Evolutionary conservation across 2,113 vertebrate genomes (phyloP).

Genomic region (Sphyrna mokarran): DNA sequence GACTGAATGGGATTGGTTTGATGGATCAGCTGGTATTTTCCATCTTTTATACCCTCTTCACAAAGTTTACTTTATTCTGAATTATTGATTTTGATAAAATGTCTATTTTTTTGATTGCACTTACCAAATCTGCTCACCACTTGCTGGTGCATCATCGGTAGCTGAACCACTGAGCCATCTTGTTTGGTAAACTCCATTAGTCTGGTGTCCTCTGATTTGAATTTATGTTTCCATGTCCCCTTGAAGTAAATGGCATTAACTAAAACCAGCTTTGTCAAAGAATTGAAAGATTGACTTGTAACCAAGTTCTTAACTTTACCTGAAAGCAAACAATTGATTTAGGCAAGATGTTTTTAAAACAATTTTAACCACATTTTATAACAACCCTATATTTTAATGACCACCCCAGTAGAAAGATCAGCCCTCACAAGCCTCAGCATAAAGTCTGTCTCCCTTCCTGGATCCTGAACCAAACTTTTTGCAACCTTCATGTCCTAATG

Average conservation of each 20-base stretch:
- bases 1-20: not conserved
- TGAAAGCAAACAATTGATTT: conserved; percentile 21
- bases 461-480: not conserved
- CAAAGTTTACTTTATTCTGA: not conserved
- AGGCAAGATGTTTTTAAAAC: not conserved
- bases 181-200: conserved; percentile 45
- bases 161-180: conserved; percentile 42
- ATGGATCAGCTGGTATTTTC: not conserved
- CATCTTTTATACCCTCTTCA: not conserved
- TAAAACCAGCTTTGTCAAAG: conserved; percentile 49
- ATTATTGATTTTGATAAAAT: not conserved
- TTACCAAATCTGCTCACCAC: conserved; percentile 20
- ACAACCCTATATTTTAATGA: not conserved
- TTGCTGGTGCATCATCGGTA: conserved; percentile 46
- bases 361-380: not conserved
- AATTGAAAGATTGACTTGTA: conserved; percentile 48
- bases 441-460: not conserved
- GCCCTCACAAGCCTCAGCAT: not conserved
- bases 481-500: not conserved
- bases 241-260: conserved; percentile 54
- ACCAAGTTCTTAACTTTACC: conserved; percentile 51
- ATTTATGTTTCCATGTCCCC: conserved; percentile 50
- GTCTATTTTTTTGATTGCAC: not conserved
- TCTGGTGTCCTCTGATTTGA: conserved; percentile 44
- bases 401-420: not conserved